Evolutionary conservation across 2,888 invertebrate species (phyloP), one percentile per base, ranked within the genome.

Genomic region (Smittia sp.): DNA sequence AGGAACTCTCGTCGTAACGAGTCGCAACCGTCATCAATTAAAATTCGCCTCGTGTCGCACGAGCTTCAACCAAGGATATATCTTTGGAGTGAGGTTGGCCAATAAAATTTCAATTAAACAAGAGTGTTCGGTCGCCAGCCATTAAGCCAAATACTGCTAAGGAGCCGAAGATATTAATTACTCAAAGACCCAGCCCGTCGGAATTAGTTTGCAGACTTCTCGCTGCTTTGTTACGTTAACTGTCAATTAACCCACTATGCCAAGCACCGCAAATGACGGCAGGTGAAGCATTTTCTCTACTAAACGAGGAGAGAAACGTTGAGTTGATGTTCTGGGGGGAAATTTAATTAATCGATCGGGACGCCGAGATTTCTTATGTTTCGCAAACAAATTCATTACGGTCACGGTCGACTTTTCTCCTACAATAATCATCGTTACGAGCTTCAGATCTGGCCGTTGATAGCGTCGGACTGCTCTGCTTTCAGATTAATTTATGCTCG

Each of bases 21-120:
- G n/a, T n/a, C n/a, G n/a, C n/a, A n/a, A 32, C 32, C 58, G 7
- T 58, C 6, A 58, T 58, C 58, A 58, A 58, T 58, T 58, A 58
- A 22, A 58, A 20, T 22, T 7, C 58, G n/a, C 15, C 15, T 15
- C 15, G 7, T 52, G 52, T 15, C 38, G 58, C 18, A 58, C 6
- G 15, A 46, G 46, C 46, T n/a, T 32, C 46, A 46, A n/a, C 4
- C 2, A 46, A 46, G 11, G 15, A 3, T 46, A 46, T 13, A 46
- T 15, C 11, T 46, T 58, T 13, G 22, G 58, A 58, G 46, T 4
- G 18, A 58, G 22, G 4, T 58, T 58, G 20, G 9, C 22, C 58
- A 58, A 58, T 58, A 58, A 58, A 58, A 58, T 58, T 58, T 58
- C 58, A 58, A 58, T 58, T 58, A 58, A 18, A 58, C 22, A 3